These are phyloP conservation scores for Luidia sarsii DNA, from an alignment of 53 echinoderm and acorn worm genomes.

Conservation along the genomic window DNA sequence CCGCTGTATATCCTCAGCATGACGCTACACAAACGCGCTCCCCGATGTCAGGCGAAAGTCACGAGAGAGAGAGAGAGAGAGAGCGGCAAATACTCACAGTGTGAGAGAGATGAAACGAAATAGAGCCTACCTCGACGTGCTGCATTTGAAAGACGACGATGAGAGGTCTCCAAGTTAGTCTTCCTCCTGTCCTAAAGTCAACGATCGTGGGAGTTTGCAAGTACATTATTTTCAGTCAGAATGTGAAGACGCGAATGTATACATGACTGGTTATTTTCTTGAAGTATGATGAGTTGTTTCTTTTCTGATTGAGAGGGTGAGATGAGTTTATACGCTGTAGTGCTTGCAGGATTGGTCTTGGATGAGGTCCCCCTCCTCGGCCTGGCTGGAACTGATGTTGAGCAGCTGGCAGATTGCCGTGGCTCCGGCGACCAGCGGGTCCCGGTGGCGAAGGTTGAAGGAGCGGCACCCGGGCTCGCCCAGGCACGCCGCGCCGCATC, in stretches of 20 bases:
- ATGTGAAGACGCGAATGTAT: not conserved
- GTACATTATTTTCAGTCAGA: not conserved
- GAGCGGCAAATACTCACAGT: no score
- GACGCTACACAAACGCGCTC: no score
- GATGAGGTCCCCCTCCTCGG: not conserved
- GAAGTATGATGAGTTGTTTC: not conserved
- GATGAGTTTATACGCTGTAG: not conserved
- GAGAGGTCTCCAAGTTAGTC: no score
- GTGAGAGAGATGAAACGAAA: no score
- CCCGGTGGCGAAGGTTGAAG: not conserved
- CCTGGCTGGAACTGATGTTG: not conserved
- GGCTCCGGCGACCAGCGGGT: no score
- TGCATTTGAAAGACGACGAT: no score
- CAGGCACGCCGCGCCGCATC: conserved; percentile 9
- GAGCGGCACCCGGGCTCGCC: conserved; percentile 3
- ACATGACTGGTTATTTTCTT: not conserved
- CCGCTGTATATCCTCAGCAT: no score
- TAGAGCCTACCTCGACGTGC: no score
- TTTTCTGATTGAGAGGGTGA: not conserved
- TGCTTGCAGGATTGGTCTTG: not conserved
- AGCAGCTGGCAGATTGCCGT: not conserved
- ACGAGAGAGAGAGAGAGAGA: no score
- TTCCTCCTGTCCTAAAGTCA: not conserved
- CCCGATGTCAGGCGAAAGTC: no score
- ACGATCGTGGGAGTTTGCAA: not conserved